Evolutionary conservation across 2,113 vertebrate species (phyloP).

Genomic region (Martes martes): DNA sequence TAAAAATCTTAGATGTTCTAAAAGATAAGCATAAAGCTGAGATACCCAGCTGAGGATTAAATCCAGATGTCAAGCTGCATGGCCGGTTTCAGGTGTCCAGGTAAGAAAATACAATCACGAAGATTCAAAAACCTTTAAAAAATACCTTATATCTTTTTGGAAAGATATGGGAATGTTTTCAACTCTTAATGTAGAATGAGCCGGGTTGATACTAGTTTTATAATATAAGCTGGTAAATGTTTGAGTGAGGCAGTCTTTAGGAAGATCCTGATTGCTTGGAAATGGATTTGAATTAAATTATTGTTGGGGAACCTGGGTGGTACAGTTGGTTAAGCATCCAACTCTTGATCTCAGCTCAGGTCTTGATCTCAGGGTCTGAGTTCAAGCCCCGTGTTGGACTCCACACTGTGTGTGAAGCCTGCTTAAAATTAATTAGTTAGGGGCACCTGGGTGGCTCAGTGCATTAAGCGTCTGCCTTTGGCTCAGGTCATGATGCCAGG

Average conservation of each 20-base stretch:
- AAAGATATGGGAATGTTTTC: slow-evolving; percentile 47
- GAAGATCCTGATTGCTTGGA: slow-evolving; percentile 64
- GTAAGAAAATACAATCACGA: background rate
- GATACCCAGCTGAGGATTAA: background rate
- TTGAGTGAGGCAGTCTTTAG: slow-evolving; percentile 69
- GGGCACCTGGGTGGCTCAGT: no score
- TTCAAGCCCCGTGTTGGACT: background rate
- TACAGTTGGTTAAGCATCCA: background rate
- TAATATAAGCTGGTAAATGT: slow-evolving; percentile 68
- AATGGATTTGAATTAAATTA: slow-evolving; percentile 68
- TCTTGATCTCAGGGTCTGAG: background rate
- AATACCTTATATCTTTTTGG: slow-evolving; percentile 26
- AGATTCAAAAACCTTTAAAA: slow-evolving; percentile 59
- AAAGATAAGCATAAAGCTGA: background rate
- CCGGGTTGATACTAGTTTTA: slow-evolving; percentile 53
- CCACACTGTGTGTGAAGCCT: background rate
- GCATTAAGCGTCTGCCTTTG: no score
- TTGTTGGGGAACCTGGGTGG: background rate
- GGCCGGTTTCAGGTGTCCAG: background rate
- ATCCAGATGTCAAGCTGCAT: background rate
- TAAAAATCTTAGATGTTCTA: background rate
- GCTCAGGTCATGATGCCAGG: no score
- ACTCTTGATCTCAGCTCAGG: background rate
- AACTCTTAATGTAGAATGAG: slow-evolving; percentile 65
- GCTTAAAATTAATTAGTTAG: background rate